Base-by-base conservation (phyloP, 2,113 vertebrate genomes). In the Trogon melanurus region DNA sequence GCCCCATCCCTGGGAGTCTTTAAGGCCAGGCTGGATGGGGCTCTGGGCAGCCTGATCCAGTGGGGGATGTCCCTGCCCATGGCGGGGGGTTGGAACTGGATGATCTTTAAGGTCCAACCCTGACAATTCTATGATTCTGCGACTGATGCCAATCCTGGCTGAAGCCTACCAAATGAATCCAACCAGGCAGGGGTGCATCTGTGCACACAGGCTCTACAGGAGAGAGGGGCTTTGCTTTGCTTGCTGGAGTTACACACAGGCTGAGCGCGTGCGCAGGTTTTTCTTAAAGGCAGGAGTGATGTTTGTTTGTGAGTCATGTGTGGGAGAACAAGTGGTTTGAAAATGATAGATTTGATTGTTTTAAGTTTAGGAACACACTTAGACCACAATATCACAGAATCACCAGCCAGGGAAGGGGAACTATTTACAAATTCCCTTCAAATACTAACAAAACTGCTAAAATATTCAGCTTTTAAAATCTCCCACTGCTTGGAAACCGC, bases 401-500 rank as follows among this genome's bases (percentile, higher is more conserved):
- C 85, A 93, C 47, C 85, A 94, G 51, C 62, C 79, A 53, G 57
- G 82, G 57, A 87, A 38, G 96, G 57, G 62, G 51, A 97, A 45
- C 71, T 91, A 90, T 89, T 96, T 94, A 93, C 75, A 69, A 81
- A 84, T 96, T 93, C 93, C 50, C 71, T 91, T 94, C 76, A 81
- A 92, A 94, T 79, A 86, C 74, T 71, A 87, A 85, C 65, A 90
- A 89, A 84, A 21, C 41, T 17, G 7, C 65, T 92, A 91, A 95
- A 89, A 91, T 87, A 88, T 51, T 91, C 81, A 80, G 62, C 47
- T 92, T 93, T 93, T 61, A 75, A 79, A 76, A 36, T 89, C 38
- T 93, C 94, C 75, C 48, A 85, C 86, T 81, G 91, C 95, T 95
- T 95, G 74, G 78, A 92, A 94, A 95, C 87, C 89, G 91, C 81